Evolutionary conservation across 1,140 invertebrate genomes (phyloP).

Genomic region (Danaus plexippus): DNA sequence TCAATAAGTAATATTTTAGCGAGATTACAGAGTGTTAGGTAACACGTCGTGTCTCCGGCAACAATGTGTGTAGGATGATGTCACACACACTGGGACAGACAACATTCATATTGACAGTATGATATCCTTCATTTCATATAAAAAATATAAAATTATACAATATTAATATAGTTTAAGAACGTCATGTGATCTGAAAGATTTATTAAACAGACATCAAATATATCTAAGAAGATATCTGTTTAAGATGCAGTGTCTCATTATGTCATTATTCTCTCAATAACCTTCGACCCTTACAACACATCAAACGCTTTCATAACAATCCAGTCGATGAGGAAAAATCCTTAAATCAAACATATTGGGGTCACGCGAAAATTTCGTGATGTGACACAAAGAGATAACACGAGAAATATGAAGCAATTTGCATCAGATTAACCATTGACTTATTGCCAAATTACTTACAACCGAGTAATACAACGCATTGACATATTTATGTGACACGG

Average conservation of each 20-base stretch:
- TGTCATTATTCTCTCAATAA: too few species aligned
- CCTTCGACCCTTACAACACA: too few species aligned
- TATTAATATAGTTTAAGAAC: too few species aligned
- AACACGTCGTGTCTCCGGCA: conserved; percentile 13
- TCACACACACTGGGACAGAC: conserved; percentile 9
- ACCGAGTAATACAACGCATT: conserved; percentile 4
- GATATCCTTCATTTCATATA: too few species aligned
- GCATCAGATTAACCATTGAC: conserved; percentile 36
- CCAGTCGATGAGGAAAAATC: conserved; percentile 13
- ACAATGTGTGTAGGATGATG: neutral
- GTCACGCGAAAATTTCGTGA: conserved; percentile 14
- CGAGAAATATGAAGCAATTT: conserved; percentile 33
- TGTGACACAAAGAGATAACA: conserved; percentile 21
- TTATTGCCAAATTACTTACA: conserved; percentile 26
- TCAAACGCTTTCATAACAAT: neutral
- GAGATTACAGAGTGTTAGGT: conserved; percentile 22
- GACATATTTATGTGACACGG: conserved; percentile 19
- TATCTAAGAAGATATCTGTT: too few species aligned
- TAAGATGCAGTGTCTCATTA: too few species aligned
- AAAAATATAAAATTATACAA: too few species aligned
- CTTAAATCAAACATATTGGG: conserved; percentile 10
- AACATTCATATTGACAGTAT: too few species aligned
- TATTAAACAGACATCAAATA: too few species aligned
- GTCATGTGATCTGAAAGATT: too few species aligned
- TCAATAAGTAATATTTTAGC: conserved; percentile 21